Percentiles rank a stretch among this genome's conserved stretches.
Evolutionary conservation across 2,888 invertebrate species (phyloP).

Genomic region (Drosophila subquinaria): DNA sequence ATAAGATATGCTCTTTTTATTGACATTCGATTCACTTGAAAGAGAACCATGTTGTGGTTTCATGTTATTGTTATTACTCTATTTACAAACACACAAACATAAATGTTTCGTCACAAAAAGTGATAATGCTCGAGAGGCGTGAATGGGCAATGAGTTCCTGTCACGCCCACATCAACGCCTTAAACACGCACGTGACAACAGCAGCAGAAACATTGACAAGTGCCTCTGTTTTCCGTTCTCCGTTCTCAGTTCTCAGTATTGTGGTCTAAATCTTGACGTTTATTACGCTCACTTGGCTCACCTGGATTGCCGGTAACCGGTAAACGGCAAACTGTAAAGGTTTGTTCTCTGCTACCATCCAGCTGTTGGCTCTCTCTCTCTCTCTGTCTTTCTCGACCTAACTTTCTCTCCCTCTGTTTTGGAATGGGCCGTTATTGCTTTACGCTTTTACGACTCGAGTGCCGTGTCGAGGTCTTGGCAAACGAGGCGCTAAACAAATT

Average conservation of each 20-base stretch:
- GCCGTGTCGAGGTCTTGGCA: conserved; percentile 58
- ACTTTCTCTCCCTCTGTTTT: not conserved
- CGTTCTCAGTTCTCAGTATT: conserved; percentile 20
- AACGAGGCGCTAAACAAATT: conserved; percentile 57
- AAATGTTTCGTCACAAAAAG: not conserved
- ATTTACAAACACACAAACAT: conserved; percentile 1
- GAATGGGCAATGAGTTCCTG: conserved; percentile 21
- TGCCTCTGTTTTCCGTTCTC: conserved; percentile 1
- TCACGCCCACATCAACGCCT: conserved; percentile 37
- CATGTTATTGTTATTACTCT: conserved; percentile 19
- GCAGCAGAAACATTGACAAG: conserved; percentile 33
- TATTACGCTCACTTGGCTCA: conserved; percentile 72
- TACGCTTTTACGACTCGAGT: conserved; percentile 63
- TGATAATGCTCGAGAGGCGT: not conserved
- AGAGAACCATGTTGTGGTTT: conserved; percentile 1
- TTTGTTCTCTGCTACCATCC: not conserved
- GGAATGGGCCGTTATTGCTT: conserved; percentile 56
- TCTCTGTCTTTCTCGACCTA: not conserved
- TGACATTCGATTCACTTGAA: not conserved
- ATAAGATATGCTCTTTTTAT: not conserved
- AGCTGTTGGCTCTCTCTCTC: not conserved
- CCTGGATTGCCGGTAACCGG: conserved; percentile 30
- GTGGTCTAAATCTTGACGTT: conserved; percentile 69
- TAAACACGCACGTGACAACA: conserved; percentile 54
- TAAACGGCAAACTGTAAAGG: conserved; percentile 14